Base-by-base conservation (phyloP, 1,140 invertebrate genomes). In the Drosophila oshimai region DNA sequence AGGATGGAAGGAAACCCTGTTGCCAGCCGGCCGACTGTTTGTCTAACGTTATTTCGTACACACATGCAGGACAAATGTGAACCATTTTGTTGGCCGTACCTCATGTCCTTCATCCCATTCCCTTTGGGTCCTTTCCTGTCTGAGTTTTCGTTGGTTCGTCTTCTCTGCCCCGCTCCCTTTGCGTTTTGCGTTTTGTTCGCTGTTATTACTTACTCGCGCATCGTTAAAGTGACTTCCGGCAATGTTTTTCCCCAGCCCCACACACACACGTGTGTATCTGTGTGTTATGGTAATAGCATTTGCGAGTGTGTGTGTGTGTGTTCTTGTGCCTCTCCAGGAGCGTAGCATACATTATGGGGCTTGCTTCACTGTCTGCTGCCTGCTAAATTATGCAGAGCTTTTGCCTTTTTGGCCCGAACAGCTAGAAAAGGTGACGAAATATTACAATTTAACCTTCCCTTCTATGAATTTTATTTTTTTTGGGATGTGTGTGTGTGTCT, bases 191-290 rank as follows among this genome's bases (percentile, higher is more conserved):
- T 72, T 51, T 71, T 84, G 83, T 65, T 46, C 65, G 57, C 50
- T 69, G 67, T 86, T 86, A 86, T 86, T 81, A 87, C 80, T 86
- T 86, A 86, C 81, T 86, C 80, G 80, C 80, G 81, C 81, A 87
- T 87, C 81, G 81, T 87, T 87, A 87, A 87, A 87, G 81, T 87
- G 81, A 87, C 81, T 87, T 87, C 81, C 81, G 81, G 73, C 71
- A 49, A 45, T 67, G 60, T 50, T 74, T 55, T 72, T 47, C 62
- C 55, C 49, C 58, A 37, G 39, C 58, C 36, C 18, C 41, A 36
- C 18, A 26, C 33, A 29, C 46, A 10, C 20, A 22, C 26, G 22
- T 44, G 36, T 50, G 49, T 46, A 20, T 24, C 34, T 62, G 53
- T 31, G 42, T 65, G 73, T 49, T 76, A 86, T 86, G 75, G 76